phyloP scores from a whole-genome alignment of 2,113 vertebrate genomes.

The Bujurquina vittata region DNA sequence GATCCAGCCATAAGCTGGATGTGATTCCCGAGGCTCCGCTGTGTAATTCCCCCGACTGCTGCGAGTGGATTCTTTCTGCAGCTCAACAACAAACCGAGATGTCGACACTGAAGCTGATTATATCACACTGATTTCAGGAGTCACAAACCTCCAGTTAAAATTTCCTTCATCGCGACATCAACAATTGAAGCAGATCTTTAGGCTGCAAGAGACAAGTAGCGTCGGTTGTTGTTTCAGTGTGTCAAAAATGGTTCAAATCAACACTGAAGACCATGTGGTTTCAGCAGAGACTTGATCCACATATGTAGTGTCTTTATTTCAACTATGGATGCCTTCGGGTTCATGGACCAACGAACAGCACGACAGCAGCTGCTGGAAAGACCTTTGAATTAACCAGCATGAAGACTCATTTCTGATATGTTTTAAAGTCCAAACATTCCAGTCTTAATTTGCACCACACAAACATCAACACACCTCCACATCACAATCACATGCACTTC shows the following conservation, averaged over 20 bases:
- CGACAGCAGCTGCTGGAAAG: not conserved
- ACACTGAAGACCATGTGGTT: not conserved
- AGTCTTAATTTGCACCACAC: not conserved
- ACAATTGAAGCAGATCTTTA: not conserved
- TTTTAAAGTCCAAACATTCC: not conserved
- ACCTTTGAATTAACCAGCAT: too few species aligned
- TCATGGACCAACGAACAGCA: fast-evolving
- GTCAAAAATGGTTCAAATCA: fast-evolving
- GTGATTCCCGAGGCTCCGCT: not conserved
- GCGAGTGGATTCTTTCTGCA: not conserved
- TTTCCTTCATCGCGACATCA: not conserved
- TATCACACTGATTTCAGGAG: not conserved
- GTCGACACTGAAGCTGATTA: not conserved
- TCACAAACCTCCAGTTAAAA: slow-evolving; percentile 21
- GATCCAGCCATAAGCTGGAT: not conserved
- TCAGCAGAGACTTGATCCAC: not conserved
- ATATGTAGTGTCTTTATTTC: fast-evolving
- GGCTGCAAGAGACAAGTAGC: not conserved
- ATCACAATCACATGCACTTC: not conserved
- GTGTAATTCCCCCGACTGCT: fast-evolving
- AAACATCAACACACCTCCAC: fast-evolving
- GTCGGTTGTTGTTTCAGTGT: not conserved
- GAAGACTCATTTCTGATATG: not conserved
- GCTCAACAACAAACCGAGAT: not conserved
- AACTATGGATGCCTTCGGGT: not conserved